Evolutionary conservation across 35 echinoderm and acorn worm species (phyloP).

Genomic region (Amphiura filiformis): DNA sequence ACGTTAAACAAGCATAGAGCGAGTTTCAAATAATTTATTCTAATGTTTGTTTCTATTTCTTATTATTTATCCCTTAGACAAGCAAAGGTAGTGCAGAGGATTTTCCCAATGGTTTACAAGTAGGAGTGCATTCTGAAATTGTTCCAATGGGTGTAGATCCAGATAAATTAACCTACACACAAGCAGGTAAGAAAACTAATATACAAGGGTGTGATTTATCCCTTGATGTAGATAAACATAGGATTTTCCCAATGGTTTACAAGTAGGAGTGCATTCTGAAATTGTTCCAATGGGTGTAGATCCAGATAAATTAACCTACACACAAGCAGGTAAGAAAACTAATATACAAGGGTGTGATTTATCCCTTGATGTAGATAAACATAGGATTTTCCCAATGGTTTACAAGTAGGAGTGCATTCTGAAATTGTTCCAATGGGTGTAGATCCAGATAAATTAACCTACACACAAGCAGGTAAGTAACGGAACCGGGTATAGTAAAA

Average conservation of each 20-base stretch:
- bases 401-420: slow-evolving; percentile 33
- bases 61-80: slow-evolving; percentile 44
- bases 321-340: neutral
- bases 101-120: slow-evolving; percentile 52
- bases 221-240: neutral
- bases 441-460: slow-evolving; percentile 31
- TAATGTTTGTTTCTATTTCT: no score
- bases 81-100: slow-evolving; percentile 41
- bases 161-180: slow-evolving; percentile 8
- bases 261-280: slow-evolving; percentile 42
- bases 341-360: neutral
- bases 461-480: slow-evolving; percentile 45
- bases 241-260: neutral
- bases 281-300: slow-evolving; percentile 76
- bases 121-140: slow-evolving; percentile 52
- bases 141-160: slow-evolving; percentile 74
- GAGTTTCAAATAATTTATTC: no score
- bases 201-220: neutral
- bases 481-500: no score
- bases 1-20: no score
- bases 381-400: no score
- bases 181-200: slow-evolving; percentile 55
- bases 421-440: slow-evolving; percentile 81
- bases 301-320: neutral
- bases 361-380: slow-evolving; percentile 46